Evolutionary conservation across 2,113 vertebrate species (phyloP), one percentile per base, ranked within the genome.

Genomic region (Microtus oregoni): DNA sequence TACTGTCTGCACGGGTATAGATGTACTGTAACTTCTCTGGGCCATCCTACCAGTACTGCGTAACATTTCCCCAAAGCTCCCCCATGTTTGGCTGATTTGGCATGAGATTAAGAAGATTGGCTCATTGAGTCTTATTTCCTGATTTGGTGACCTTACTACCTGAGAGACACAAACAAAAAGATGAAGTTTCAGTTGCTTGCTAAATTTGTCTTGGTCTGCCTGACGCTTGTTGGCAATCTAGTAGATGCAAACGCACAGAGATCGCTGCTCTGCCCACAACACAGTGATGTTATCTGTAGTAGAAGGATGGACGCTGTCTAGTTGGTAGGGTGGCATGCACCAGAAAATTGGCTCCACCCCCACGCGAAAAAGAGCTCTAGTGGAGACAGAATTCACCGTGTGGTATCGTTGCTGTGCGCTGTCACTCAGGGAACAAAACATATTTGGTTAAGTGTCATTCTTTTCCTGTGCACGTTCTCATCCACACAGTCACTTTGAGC

Each of bases 1-100:
- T 90, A 17, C 3, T 13, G 4, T 9, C 11, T 6, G 0, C 0
- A 3, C 19, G 0, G 10, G 32, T 47, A 22, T 19, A 20, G 47
- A 22, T 44, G 58, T 38, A 65, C 14, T 0, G 2, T 15, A 35
- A 0, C 68, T 58, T 14, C 4, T 5, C 55, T 50, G 72, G 68
- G 73, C 50, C 11, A 13, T n/a, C 9, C 1, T 75, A 41, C 30
- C 30, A 3, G n/a, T 32, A 50, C 26, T 35, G 58, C 58, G 6
- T 24, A 30, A 2, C 11, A 20, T 44, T 92, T 20, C 44, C 61
- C 30, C 35, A 15, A 47, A 38, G 22, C 38, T 88, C 32, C 38
- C 10, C 83, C 20, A 50, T 30, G 8, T 70, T 32, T 67, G 75
- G 38, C 70, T 81, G 47, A 50, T 52, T 79, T 83, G 32, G n/a